Evolutionary conservation across 2,113 vertebrate species (phyloP).

Genomic region (Euleptes europaea): DNA sequence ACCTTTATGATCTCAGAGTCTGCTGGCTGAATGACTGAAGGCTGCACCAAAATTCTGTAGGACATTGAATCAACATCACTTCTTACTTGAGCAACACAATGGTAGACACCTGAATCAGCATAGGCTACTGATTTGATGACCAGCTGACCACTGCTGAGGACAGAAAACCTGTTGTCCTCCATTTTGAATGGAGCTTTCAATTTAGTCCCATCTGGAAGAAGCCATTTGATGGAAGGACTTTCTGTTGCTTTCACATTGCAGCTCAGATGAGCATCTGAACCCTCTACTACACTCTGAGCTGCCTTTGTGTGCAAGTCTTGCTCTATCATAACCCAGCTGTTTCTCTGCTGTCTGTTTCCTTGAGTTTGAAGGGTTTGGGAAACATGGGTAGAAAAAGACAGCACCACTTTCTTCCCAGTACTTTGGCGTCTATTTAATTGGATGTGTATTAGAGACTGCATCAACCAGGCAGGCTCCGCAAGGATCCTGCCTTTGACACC

Average conservation of each 20-base stretch:
- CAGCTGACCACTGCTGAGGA: constrained; percentile 77
- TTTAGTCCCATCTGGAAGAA: constrained; percentile 81
- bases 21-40: constrained; percentile 62
- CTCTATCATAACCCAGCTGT: constrained; percentile 86
- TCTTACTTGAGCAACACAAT: constrained; percentile 78
- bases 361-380: constrained; percentile 66
- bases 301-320: constrained; percentile 54
- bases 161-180: constrained; percentile 71
- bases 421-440: constrained; percentile 85
- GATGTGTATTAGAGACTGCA: constrained; percentile 81
- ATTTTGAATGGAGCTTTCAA: constrained; percentile 72
- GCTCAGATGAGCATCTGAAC: constrained; percentile 70
- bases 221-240: constrained; percentile 76
- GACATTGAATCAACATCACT: constrained; percentile 72
- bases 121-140: constrained; percentile 69
- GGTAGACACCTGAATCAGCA: constrained; percentile 83
- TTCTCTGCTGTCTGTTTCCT: constrained; percentile 48
- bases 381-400: constrained; percentile 72
- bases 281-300: constrained; percentile 71
- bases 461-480: constrained; percentile 84
- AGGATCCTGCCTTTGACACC: constrained; percentile 81
- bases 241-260: constrained; percentile 83
- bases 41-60: constrained; percentile 80
- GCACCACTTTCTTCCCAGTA: constrained; percentile 75
- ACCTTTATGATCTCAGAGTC: constrained; percentile 61